Evolutionary conservation across 2,797 vertebrate genomes (phyloP).

Genomic region (Poliocrania exsul): DNA sequence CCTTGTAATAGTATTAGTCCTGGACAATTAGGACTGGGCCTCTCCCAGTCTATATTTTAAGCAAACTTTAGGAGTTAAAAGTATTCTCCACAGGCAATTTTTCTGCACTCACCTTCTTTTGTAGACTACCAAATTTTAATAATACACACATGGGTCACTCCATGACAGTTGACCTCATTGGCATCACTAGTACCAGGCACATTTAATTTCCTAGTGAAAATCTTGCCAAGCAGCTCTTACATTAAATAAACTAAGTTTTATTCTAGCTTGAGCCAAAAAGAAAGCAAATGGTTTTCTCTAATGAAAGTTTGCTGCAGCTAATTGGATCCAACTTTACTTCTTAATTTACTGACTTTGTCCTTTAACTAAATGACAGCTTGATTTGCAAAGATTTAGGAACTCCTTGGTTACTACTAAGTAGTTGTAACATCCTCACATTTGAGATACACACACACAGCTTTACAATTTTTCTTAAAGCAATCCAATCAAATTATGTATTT

Average conservation of each 20-base stretch:
- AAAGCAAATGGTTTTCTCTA: background rate
- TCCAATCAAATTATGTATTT: background rate
- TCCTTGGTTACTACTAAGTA: background rate
- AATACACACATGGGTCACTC: background rate
- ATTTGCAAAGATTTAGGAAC: background rate
- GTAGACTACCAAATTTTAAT: background rate
- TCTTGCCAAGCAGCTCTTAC: background rate
- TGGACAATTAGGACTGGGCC: background rate
- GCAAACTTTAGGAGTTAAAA: background rate
- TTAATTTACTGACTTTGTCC: background rate
- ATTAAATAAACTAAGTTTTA: constrained; percentile 28
- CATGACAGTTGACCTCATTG: background rate
- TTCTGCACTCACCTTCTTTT: background rate
- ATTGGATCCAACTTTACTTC: background rate
- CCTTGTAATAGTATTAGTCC: background rate
- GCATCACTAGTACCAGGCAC: background rate
- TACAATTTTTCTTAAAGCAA: background rate
- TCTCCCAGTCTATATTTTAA: background rate
- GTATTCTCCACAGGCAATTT: background rate
- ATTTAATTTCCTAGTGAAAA: constrained; percentile 37
- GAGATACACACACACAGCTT: background rate
- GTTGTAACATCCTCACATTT: background rate
- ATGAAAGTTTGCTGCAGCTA: background rate
- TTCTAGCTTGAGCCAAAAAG: background rate
- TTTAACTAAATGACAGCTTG: background rate